These are phyloP conservation scores for Elaphurus davidianus DNA, from an alignment of 2,113 vertebrate genomes.

Conservation along the genomic window DNA sequence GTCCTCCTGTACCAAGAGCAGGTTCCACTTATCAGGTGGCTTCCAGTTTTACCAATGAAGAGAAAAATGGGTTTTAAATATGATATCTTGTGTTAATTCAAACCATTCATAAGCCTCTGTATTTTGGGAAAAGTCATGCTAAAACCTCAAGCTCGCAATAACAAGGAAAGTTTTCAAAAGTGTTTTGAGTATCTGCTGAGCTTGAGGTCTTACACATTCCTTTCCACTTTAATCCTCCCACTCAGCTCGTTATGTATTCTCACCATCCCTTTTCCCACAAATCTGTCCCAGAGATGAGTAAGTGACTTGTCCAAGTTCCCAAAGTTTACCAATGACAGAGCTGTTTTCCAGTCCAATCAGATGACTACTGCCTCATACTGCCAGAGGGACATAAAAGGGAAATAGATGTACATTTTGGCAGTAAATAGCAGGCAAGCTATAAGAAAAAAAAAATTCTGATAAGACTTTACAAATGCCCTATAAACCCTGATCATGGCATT, in stretches of 20 bases:
- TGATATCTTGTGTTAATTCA: slow-evolving; percentile 54
- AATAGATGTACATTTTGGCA: not conserved
- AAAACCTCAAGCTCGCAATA: not conserved
- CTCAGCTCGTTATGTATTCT: not conserved
- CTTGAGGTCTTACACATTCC: not conserved
- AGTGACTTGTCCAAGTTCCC: not conserved
- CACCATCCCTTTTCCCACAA: not conserved
- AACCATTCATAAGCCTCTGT: slow-evolving; percentile 39
- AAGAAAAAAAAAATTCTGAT: not conserved
- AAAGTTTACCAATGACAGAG: not conserved
- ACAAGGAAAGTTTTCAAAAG: not conserved
- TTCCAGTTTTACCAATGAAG: slow-evolving; percentile 15
- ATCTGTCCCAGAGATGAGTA: not conserved
- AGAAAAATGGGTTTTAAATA: slow-evolving; percentile 55
- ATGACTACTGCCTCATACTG: not conserved
- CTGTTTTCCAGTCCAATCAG: not conserved
- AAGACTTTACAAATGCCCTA: not conserved
- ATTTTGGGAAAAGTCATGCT: not conserved
- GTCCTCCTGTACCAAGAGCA: slow-evolving; percentile 15
- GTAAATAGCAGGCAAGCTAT: not conserved
- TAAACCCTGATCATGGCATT: not conserved
- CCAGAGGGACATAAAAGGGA: not conserved
- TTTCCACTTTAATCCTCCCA: not conserved
- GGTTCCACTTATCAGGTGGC: slow-evolving; percentile 61
- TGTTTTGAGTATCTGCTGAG: not conserved